phyloP scores from a whole-genome alignment of 1,140 invertebrate species.

The Platyura marginata region DNA sequence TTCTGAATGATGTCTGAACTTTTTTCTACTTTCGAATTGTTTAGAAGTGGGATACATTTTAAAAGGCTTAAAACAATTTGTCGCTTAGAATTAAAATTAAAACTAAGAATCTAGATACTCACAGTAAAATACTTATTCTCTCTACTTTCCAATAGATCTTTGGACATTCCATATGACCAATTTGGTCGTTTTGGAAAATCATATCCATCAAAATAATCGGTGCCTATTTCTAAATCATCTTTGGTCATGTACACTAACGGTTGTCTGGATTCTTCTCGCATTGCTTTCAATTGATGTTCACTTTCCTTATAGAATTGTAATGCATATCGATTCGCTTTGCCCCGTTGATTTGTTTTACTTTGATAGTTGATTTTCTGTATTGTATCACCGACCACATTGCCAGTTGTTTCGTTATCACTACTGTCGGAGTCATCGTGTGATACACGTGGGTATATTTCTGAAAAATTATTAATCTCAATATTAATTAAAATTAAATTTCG shows the following conservation, averaged over 20 bases:
- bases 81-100: too few species aligned
- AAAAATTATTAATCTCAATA: neutral
- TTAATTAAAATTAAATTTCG: too few species aligned
- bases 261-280: constrained; percentile 42
- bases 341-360: constrained; percentile 11
- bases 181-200: constrained; percentile 66
- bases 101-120: constrained; percentile 15
- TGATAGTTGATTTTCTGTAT: constrained; percentile 32
- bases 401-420: constrained; percentile 7
- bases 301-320: constrained; percentile 57
- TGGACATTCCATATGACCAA: constrained; percentile 57
- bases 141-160: constrained; percentile 47
- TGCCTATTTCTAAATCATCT: constrained; percentile 46
- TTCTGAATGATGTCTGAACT: too few species aligned
- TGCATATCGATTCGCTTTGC: constrained; percentile 40
- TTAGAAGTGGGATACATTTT: too few species aligned
- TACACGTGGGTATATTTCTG: neutral
- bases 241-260: constrained; percentile 31
- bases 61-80: too few species aligned
- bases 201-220: constrained; percentile 44
- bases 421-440: neutral
- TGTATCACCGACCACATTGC: constrained; percentile 20
- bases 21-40: too few species aligned
- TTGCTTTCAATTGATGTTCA: constrained; percentile 40
- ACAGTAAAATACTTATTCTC: constrained; percentile 64